Percentiles rank a stretch among this genome's conserved stretches.
Conservation (phyloP, 1,140 invertebrate genomes). For the Drosophila novamexicana region DNA sequence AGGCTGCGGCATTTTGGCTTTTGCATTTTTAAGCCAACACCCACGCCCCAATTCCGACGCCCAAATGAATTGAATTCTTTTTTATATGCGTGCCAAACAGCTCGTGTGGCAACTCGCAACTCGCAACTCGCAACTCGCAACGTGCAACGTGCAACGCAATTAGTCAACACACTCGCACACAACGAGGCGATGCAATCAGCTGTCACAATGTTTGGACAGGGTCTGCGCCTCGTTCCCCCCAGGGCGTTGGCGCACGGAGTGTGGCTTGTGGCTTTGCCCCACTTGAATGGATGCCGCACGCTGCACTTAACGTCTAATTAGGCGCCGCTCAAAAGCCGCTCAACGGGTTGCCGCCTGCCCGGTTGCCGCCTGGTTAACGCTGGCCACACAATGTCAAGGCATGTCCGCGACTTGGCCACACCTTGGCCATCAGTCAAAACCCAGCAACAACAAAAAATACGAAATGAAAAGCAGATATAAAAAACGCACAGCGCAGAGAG, state of each 20-base stretch:
- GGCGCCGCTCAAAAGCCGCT: constrained; percentile 73
- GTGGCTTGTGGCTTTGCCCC: constrained; percentile 9
- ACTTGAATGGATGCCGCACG: constrained; percentile 54
- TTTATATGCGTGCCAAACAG: neutral
- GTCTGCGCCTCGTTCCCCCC: constrained; percentile 4
- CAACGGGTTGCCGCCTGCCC: constrained; percentile 49
- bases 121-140: too few relatives aligned
- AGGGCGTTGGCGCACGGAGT: neutral
- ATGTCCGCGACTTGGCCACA: constrained; percentile 58
- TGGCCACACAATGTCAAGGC: constrained; percentile 66
- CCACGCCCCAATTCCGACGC: constrained; percentile 5
- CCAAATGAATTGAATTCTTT: constrained; percentile 25
- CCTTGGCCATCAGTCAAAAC: constrained; percentile 67
- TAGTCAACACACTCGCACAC: constrained; percentile 57
- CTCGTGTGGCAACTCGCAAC: neutral
- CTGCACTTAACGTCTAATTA: constrained; percentile 76
- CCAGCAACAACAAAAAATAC: constrained; percentile 11
- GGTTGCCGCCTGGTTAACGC: neutral
- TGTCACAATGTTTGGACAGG: constrained; percentile 75
- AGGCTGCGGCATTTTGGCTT: constrained; percentile 8
- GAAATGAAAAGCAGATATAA: neutral
- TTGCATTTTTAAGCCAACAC: constrained; percentile 10
- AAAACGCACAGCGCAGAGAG: too few relatives aligned
- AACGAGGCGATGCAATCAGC: constrained; percentile 61
- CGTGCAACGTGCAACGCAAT: constrained; percentile 39